Percentiles rank a stretch among this genome's conserved stretches.
Evolutionary conservation across 2,888 invertebrate species (phyloP).

Genomic region (Melanophora roralis): DNA sequence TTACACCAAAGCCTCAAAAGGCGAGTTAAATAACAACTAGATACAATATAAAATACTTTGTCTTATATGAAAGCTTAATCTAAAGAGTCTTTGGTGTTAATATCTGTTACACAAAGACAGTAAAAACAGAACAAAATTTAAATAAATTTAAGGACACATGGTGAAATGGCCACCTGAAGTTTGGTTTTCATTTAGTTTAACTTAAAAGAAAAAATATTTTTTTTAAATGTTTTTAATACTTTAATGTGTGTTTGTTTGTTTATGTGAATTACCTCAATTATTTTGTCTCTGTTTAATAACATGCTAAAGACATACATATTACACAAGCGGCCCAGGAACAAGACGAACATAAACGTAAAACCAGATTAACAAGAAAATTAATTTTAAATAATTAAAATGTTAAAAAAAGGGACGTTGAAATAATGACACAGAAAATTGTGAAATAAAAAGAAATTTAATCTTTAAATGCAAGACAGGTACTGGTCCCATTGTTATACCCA

Average conservation of each 20-base stretch:
- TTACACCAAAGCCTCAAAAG: neutral
- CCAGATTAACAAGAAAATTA: conserved; percentile 13
- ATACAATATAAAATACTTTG: no score
- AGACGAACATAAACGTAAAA: neutral
- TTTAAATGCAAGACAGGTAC: no score
- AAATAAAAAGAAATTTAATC: neutral
- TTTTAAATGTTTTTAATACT: no score
- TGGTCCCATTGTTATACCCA: no score
- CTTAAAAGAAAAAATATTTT: neutral
- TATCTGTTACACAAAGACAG: conserved; percentile 5
- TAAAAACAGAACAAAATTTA: neutral
- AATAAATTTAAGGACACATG: neutral
- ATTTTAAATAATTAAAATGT: conserved; percentile 44
- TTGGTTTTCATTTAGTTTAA: neutral
- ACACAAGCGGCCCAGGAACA: neutral
- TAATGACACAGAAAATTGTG: conserved; percentile 21
- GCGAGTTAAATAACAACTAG: no score
- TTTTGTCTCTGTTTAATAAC: conserved; percentile 26
- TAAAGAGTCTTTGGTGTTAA: neutral
- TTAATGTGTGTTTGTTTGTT: neutral
- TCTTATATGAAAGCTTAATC: neutral
- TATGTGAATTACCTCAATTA: neutral
- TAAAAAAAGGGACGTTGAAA: conserved; percentile 6
- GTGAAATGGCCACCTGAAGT: conserved; percentile 35
- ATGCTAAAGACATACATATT: conserved; percentile 14